Evolutionary conservation across 2,797 vertebrate genomes (phyloP).

Genomic region (Gallinago nigripennis): DNA sequence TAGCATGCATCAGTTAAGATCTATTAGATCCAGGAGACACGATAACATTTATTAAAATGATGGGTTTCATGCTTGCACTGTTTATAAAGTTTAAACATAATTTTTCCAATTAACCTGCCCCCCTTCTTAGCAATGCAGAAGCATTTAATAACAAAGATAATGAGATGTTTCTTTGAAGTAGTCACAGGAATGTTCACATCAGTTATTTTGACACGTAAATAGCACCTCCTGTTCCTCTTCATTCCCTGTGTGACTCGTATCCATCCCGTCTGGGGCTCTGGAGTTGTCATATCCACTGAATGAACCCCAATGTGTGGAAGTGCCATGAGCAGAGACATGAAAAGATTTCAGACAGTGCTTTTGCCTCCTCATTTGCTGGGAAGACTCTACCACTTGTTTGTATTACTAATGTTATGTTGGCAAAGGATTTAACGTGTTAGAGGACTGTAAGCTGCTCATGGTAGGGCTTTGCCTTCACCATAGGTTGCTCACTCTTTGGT

Average conservation of each 20-base stretch:
- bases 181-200: conserved; percentile 51
- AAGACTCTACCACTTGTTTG: background rate
- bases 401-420: fast-evolving
- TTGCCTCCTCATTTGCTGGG: background rate
- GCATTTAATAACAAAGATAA: conserved; percentile 47
- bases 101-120: conserved; percentile 37
- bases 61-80: background rate
- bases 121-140: background rate
- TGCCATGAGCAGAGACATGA: background rate
- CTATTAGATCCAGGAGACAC: conserved; percentile 5
- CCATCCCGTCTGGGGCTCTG: background rate
- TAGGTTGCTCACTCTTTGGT: background rate
- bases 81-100: conserved; percentile 44
- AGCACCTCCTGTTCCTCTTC: conserved; percentile 3
- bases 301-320: background rate
- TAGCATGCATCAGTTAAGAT: conserved; percentile 57
- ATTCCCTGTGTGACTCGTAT: background rate
- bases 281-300: background rate
- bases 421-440: background rate
- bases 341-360: background rate
- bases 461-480: background rate
- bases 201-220: conserved; percentile 51
- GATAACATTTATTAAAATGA: conserved; percentile 49
- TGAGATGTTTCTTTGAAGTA: conserved; percentile 47
- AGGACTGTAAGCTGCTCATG: background rate